phyloP scores from a whole-genome alignment of 1,140 invertebrate genomes.

The Cydia amplana region DNA sequence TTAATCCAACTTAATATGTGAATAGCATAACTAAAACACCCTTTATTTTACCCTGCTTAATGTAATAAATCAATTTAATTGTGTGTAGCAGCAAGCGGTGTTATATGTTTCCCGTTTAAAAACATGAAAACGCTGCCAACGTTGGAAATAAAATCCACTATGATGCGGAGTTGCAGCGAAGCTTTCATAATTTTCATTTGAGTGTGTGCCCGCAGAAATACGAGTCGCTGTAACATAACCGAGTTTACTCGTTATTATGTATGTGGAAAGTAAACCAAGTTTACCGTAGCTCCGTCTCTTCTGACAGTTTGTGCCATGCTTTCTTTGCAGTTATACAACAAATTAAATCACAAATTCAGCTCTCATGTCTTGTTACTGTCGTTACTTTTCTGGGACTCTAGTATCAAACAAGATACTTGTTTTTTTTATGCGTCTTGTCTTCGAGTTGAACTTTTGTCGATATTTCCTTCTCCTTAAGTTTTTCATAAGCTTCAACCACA shows the following conservation, averaged over 20 bases:
- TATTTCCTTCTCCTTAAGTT: background rate
- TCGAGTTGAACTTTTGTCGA: background rate
- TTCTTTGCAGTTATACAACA: background rate
- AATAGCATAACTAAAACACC: background rate
- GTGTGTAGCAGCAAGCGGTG: constrained; percentile 3
- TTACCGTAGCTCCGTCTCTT: background rate
- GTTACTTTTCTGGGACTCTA: background rate
- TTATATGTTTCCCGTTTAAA: constrained; percentile 3
- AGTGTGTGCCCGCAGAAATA: constrained; percentile 10
- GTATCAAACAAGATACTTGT: background rate
- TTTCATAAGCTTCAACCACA: too few species aligned
- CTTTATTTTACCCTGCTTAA: background rate
- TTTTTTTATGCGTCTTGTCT: background rate
- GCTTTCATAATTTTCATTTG: constrained; percentile 21
- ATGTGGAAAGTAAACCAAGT: constrained; percentile 7
- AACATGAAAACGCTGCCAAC: background rate
- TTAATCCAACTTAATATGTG: constrained; percentile 17
- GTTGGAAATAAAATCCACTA: constrained; percentile 19
- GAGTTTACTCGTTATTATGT: constrained; percentile 14
- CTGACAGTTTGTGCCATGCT: background rate
- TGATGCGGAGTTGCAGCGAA: constrained; percentile 10
- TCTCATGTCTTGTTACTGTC: background rate
- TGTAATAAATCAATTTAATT: constrained; percentile 2
- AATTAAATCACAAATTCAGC: background rate
- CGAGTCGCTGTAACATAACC: background rate